A percentile compares a stretch with the other conserved stretches of the same genome.
phyloP scores from a whole-genome alignment of 2,797 vertebrate species.

The Merluccius polli region DNA sequence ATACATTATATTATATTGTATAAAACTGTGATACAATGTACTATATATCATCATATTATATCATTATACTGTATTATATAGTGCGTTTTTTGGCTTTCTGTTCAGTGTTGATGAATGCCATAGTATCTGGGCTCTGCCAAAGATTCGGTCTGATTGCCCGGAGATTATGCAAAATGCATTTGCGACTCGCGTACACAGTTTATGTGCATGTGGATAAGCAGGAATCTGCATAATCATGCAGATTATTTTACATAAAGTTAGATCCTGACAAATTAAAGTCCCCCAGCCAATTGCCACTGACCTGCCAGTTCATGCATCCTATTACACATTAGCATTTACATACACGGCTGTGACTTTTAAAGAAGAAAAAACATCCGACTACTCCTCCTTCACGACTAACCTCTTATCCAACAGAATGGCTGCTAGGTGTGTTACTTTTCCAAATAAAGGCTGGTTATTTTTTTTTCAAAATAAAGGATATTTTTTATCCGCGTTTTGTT shows the following conservation, averaged over 20 bases:
- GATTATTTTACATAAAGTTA: conserved; percentile 4
- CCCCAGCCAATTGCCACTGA: conserved; percentile 1
- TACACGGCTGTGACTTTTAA: conserved; percentile 1
- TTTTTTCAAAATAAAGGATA: neutral
- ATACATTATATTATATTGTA: neutral
- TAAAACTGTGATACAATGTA: neutral
- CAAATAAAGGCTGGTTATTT: neutral
- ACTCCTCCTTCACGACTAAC: neutral
- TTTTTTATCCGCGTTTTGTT: neutral
- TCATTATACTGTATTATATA: neutral
- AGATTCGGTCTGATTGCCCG: neutral
- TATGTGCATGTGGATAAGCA: conserved; percentile 1
- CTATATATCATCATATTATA: neutral
- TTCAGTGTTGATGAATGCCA: neutral
- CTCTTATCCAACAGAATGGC: neutral
- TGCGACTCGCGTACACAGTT: conserved; percentile 1
- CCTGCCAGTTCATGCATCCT: conserved; percentile 1
- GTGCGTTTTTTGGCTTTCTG: neutral
- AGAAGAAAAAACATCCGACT: neutral
- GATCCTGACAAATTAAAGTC: conserved; percentile 5
- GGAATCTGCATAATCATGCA: conserved; percentile 5
- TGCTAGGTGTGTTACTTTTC: neutral
- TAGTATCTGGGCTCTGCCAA: neutral
- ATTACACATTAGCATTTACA: neutral
- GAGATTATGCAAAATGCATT: conserved; percentile 4